A percentile compares a stretch with the other conserved stretches of the same genome.
Conservation (phyloP, 1,140 invertebrate genomes). For the Rhopalosiphum maidis region DNA sequence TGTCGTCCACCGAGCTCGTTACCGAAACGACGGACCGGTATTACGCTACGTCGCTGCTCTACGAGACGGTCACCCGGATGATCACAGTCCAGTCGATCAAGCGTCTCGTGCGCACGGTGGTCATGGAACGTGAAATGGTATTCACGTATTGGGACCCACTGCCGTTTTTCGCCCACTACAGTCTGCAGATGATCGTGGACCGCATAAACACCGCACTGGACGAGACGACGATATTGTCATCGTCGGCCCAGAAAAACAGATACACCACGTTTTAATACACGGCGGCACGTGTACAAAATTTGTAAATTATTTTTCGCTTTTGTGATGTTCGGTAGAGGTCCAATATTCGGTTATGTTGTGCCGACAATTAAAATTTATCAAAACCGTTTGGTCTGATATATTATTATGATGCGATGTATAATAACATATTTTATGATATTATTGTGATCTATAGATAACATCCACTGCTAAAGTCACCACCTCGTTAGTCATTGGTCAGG, state of each 20-base stretch:
- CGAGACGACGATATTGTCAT: slow-evolving; percentile 62
- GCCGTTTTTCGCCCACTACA: slow-evolving; percentile 83
- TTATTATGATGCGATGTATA: background rate
- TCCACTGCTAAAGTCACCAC: background rate
- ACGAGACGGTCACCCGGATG: slow-evolving; percentile 65
- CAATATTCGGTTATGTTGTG: background rate
- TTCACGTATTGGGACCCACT: slow-evolving; percentile 83
- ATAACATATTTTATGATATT: background rate
- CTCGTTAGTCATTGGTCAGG: background rate
- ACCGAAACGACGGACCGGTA: slow-evolving; percentile 64
- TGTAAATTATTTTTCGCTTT: slow-evolving; percentile 8
- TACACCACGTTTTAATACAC: slow-evolving; percentile 41
- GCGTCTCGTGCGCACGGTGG: slow-evolving; percentile 69
- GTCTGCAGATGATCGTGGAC: slow-evolving; percentile 75
- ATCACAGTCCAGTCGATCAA: slow-evolving; percentile 66
- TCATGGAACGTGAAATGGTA: slow-evolving; percentile 77
- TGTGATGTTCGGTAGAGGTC: background rate
- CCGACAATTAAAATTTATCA: background rate
- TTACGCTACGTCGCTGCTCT: slow-evolving; percentile 66
- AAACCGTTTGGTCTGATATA: background rate
- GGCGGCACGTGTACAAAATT: background rate
- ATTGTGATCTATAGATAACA: no score
- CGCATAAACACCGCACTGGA: slow-evolving; percentile 66
- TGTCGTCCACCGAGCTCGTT: slow-evolving; percentile 63
- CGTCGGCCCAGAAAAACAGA: slow-evolving; percentile 7